phyloP scores from a whole-genome alignment of 2,888 invertebrate genomes.

The Drosophila aldrichi region DNA sequence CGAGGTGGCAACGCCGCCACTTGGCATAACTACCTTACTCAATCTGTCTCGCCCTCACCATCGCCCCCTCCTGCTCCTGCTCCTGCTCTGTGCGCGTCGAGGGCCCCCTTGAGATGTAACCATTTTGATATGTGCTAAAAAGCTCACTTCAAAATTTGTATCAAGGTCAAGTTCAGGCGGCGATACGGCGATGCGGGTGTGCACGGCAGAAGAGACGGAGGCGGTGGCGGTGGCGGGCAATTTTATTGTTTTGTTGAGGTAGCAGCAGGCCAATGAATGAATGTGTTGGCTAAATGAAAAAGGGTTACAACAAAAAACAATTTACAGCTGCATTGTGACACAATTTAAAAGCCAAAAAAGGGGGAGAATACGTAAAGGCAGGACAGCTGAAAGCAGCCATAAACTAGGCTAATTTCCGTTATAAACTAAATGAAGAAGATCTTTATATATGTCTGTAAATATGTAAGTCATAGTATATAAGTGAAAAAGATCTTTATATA shows the following conservation, averaged over 20 bases:
- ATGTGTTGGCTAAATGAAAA: conserved; percentile 24
- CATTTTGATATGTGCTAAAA: conserved; percentile 79
- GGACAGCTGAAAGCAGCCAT: not conserved
- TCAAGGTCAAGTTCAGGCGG: conserved; percentile 78
- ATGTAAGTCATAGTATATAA: too few species aligned
- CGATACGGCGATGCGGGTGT: not conserved
- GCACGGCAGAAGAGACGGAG: not conserved
- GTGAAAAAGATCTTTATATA: too few species aligned
- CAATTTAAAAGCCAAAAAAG: conserved; percentile 28
- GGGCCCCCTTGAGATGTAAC: conserved; percentile 75
- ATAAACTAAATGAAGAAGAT: not conserved
- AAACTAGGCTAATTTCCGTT: not conserved
- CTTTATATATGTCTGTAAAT: too few species aligned
- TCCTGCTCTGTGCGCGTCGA: conserved; percentile 9
- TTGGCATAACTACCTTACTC: conserved; percentile 31
- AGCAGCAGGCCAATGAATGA: conserved; percentile 62
- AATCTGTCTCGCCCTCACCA: conserved; percentile 6
- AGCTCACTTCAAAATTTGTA: conserved; percentile 77
- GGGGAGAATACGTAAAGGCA: not conserved
- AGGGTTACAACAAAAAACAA: conserved; percentile 42
- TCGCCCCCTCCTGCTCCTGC: not conserved
- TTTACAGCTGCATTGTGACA: conserved; percentile 50
- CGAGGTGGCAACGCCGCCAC: conserved; percentile 52
- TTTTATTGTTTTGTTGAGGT: conserved; percentile 72
- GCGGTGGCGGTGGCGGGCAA: not conserved